A percentile compares a stretch with the other conserved stretches of the same genome.
Conservation (phyloP, 2,113 vertebrate species). For the Dasyurus viverrinus region DNA sequence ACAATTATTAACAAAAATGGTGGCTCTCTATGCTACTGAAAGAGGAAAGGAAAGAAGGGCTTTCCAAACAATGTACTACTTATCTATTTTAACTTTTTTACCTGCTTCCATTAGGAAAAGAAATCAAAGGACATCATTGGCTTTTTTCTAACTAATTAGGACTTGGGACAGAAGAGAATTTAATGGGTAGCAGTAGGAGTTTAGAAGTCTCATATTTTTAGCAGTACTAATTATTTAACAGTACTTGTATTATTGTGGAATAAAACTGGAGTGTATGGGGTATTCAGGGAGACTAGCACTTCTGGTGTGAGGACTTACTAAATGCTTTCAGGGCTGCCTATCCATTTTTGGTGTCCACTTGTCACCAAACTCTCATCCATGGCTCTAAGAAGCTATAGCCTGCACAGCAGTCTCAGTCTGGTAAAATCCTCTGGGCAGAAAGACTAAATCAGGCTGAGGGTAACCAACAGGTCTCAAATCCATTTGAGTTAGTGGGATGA, state of each 20-base stretch:
- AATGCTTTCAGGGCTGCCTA: not conserved
- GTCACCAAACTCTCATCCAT: not conserved
- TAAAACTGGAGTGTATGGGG: not conserved
- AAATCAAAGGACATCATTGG: constrained; percentile 57
- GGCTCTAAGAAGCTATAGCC: not conserved
- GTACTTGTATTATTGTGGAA: not conserved
- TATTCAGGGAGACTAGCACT: not conserved
- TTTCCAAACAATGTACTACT: not conserved
- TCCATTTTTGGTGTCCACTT: not conserved
- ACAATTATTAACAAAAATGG: constrained; percentile 71
- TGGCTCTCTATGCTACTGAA: constrained; percentile 72
- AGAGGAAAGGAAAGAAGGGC: constrained; percentile 38
- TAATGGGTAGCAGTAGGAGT: not conserved
- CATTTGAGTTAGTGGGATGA: not conserved
- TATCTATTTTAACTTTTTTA: not conserved
- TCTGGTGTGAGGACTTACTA: not conserved
- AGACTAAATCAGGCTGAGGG: not conserved
- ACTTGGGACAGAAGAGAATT: constrained; percentile 58
- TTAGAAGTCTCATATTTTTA: not conserved
- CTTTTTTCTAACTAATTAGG: constrained; percentile 67
- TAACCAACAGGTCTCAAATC: not conserved
- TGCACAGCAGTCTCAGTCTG: not conserved
- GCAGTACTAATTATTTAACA: not conserved
- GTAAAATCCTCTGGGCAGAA: not conserved
- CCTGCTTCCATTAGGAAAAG: constrained; percentile 33